These are phyloP conservation scores for Philypnodon macrostomus DNA, from an alignment of 2,797 vertebrate genomes.

Conservation along the genomic window DNA sequence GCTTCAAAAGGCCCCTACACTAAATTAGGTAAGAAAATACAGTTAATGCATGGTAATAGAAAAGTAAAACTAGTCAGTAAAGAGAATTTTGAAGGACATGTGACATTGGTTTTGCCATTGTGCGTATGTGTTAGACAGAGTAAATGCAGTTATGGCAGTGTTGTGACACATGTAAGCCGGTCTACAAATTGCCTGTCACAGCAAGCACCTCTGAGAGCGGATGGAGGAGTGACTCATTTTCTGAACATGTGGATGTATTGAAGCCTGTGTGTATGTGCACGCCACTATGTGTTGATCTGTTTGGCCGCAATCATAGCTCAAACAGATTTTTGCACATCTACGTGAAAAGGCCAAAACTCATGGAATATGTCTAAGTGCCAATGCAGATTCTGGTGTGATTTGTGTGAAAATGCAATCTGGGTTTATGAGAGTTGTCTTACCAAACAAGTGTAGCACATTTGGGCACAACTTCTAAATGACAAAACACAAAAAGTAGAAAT, in stretches of 20 bases:
- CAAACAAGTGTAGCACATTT: too few species aligned
- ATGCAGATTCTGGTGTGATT: background rate
- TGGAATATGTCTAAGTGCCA: background rate
- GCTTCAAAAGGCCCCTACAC: too few species aligned
- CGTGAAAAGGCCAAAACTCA: background rate
- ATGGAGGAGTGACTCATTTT: slow-evolving; percentile 61
- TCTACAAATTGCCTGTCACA: slow-evolving; percentile 67
- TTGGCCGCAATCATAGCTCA: background rate
- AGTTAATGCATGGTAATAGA: slow-evolving; percentile 1
- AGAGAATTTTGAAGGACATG: slow-evolving; percentile 10
- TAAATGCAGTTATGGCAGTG: slow-evolving; percentile 47
- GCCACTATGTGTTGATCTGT: slow-evolving; percentile 9
- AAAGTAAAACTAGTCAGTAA: slow-evolving; percentile 20
- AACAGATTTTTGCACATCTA: background rate
- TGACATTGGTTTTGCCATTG: slow-evolving; percentile 20
- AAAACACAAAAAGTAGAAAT: too few species aligned
- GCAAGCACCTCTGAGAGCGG: slow-evolving; percentile 43
- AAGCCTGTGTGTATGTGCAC: slow-evolving; percentile 13
- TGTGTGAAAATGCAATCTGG: background rate
- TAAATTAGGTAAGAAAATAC: too few species aligned
- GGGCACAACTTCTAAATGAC: too few species aligned
- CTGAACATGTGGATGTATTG: slow-evolving; percentile 45
- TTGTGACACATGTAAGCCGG: slow-evolving; percentile 66
- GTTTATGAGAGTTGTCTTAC: background rate
- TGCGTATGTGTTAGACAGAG: slow-evolving; percentile 15